Evolutionary conservation across 1,140 invertebrate genomes (phyloP), one percentile per base, ranked within the genome.

Genomic region (Tetragonula clypearis): DNA sequence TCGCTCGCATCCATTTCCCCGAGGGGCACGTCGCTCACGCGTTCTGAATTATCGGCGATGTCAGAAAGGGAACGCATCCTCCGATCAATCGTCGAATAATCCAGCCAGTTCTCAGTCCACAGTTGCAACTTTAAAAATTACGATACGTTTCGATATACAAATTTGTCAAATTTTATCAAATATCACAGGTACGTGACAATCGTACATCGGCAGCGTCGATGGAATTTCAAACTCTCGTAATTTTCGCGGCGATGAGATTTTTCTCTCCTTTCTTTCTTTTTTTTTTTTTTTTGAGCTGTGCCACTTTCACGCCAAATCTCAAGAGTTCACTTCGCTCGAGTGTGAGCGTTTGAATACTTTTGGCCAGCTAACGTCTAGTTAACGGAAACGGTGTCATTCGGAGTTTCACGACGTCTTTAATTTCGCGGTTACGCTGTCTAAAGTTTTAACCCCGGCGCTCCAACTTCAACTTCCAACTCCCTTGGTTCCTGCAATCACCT

Each of bases 1-100:
- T 3, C 8, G 9, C 60, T 53, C 4, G 21, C n/a, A 3, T 23
- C 41, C 71, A 17, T 53, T 66, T 23, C 30, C 78, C 78, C 53
- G 41, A 9, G 12, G 69, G 35, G 15, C 56, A 73, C 56, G 79
- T 81, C 58, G 69, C 56, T 81, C 79, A 23, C 56, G 69, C 49
- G 23, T 17, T 35, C 17, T 14, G 60, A 66, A n/a, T 65, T 26
- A 76, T 76, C 56, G 60, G 17, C 11, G 56, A 55, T 41, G 68
- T 30, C 55, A 14, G 4, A 12, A 23, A 4, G 17, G 56, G 2
- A 62, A 79, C 65, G 53, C 41, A 78, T 65, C 35, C 11, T 9
- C 35, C 3, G 21, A 30, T 14, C 21, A 23, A 26, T 17, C 17
- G 11, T 26, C 17, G 23, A 6, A 30, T 55, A 26, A 1, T n/a